Conservation (phyloP, 2,888 invertebrate species). For the Tenthredo notha region DNA sequence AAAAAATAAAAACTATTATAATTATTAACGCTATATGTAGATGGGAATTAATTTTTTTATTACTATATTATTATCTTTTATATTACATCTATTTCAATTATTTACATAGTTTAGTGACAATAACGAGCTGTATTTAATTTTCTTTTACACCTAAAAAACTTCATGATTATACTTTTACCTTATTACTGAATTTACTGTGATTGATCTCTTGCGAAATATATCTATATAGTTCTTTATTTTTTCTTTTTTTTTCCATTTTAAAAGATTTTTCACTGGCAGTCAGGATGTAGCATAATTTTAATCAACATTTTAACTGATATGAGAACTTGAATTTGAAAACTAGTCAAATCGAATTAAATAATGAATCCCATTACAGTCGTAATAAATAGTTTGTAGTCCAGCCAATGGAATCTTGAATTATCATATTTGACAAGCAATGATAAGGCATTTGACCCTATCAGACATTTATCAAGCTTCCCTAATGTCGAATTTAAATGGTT, state of each 20-base stretch:
- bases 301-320: constrained; percentile 1
- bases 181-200: neutral
- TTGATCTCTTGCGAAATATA: constrained; percentile 47
- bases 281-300: constrained; percentile 23
- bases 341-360: neutral
- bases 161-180: neutral
- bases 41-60: constrained; percentile 54
- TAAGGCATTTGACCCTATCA: neutral
- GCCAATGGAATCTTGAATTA: neutral
- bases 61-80: constrained; percentile 57
- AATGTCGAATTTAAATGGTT: neutral
- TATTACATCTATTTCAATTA: constrained; percentile 61
- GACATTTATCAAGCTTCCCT: neutral
- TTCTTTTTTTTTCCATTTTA: neutral
- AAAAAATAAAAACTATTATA: neutral
- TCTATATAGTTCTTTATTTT: constrained; percentile 36
- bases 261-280: constrained; percentile 36
- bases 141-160: constrained; percentile 7
- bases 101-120: constrained; percentile 60
- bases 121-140: constrained; percentile 29
- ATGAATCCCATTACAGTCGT: neutral
- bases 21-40: neutral
- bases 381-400: neutral
- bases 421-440: neutral
- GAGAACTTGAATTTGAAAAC: neutral